Conservation (phyloP, 1,140 invertebrate species). For the Cherax quadricarinatus region DNA sequence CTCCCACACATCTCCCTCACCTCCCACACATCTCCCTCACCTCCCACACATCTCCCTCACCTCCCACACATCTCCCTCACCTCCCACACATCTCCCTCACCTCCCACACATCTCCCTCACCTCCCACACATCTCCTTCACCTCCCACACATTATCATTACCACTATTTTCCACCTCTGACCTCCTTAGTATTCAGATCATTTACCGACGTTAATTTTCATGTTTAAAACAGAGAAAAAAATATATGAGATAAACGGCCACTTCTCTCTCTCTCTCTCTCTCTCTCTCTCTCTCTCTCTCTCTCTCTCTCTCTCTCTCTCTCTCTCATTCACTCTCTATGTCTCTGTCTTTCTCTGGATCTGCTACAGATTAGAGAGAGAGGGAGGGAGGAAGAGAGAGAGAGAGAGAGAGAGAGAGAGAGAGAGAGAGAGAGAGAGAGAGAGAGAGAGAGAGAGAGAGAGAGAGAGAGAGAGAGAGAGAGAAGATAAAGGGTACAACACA, state of each 20-base stretch:
- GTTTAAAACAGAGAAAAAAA: too few species aligned
- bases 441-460: not conserved
- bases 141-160: too few species aligned
- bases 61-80: not conserved
- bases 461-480: not conserved
- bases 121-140: too few species aligned
- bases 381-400: not conserved
- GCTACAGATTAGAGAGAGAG: not conserved
- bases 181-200: too few species aligned
- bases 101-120: too few species aligned
- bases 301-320: not conserved
- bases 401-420: not conserved
- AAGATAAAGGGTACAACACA: not conserved
- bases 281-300: not conserved
- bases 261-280: not conserved
- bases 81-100: too few species aligned
- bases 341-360: not conserved
- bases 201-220: too few species aligned
- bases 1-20: too few species aligned
- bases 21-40: too few species aligned
- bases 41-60: too few species aligned
- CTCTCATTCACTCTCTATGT: too few species aligned
- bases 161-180: too few species aligned
- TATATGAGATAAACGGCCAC: not conserved
- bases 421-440: slow-evolving; percentile 9